Conservation (phyloP, 2,888 invertebrate species). For the Diloba caeruleocephala region DNA sequence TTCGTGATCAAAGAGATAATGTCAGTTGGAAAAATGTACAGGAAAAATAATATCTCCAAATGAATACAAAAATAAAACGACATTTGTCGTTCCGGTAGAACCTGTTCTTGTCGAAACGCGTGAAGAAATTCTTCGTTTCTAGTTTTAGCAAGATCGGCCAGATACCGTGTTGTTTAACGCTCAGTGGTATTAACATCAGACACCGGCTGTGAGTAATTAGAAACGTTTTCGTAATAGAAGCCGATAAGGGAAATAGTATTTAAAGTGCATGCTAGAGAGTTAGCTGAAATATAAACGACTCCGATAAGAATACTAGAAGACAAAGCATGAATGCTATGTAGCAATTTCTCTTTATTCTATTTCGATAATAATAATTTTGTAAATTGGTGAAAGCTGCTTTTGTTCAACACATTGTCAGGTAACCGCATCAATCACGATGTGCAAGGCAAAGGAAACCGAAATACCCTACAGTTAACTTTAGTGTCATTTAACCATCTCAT, state of each 20-base stretch:
- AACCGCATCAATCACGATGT: constrained; percentile 59
- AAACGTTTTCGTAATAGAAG: constrained; percentile 46
- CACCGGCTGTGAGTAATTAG: constrained; percentile 43
- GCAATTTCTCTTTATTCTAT: constrained; percentile 34
- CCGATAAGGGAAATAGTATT: constrained; percentile 22
- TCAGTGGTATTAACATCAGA: constrained; percentile 43
- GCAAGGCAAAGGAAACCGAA: constrained; percentile 55
- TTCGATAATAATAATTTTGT: constrained; percentile 31
- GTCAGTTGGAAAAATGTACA: constrained; percentile 22
- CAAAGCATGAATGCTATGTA: constrained; percentile 15
- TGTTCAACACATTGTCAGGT: constrained; percentile 42
- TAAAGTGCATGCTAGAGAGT: background rate
- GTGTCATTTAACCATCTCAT: constrained; percentile 68
- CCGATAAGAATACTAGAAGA: constrained; percentile 14
- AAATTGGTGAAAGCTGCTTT: constrained; percentile 56
- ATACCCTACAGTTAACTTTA: constrained; percentile 57
- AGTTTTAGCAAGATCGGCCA: constrained; percentile 45
- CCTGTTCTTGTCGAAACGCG: constrained; percentile 49
- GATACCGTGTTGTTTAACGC: constrained; percentile 35
- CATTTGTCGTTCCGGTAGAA: constrained; percentile 45
- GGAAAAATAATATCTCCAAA: constrained; percentile 30
- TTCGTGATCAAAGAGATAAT: constrained; percentile 34
- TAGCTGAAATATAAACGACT: constrained; percentile 12
- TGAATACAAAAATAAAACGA: constrained; percentile 47
- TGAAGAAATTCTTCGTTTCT: constrained; percentile 51